Base-by-base conservation (phyloP, 92 coral and sea anemone species). In the Pocillopora grandis region DNA sequence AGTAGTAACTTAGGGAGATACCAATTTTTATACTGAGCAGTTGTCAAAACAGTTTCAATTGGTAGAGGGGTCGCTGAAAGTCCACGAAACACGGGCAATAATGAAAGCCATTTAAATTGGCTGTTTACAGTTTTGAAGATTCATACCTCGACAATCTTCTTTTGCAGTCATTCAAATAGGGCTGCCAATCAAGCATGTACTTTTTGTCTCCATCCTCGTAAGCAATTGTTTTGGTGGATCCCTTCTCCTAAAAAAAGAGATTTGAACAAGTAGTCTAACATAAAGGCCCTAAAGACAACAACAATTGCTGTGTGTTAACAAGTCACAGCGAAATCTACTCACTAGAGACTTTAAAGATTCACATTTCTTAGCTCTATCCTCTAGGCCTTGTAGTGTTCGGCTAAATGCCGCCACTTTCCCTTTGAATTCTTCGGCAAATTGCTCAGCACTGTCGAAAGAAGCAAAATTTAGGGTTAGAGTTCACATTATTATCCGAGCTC, bases 101-200 rank as follows among this genome's bases (percentile, higher is more conserved):
- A 42, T 42, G 52, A 7, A 3, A 42, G 52, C 52, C 52, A 42
- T 7, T 42, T 42, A 42, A 42, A 42, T 3, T 42, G 52, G 52
- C 5, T 42, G 52, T 42, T 42, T 42, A 2, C 14, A 23, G 8
- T 2, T 49, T 49, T 13, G 12, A 17, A 19, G 58, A 12, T 48
- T 5, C 17, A 17, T 70, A 83, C 86, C 86, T 83, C 18, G 79
- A 62, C 15, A 83, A 16, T 66, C 75, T 83, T 23, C 86, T 64
- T 56, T 83, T 83, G 12, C 57, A 79, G 55, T 83, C 86, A 73
- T 75, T 73, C 80, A 83, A 74, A 62, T 83, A 83, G 15, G 80
- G 79, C 73, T 83, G 79, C 86, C 86, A 83, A 23, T 83, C 86
- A 62, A 83, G 74, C 16, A 62, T 31, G 16, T 55, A 62, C 52